Conservation (phyloP, 2,888 invertebrate genomes). For the Amphipyra berbera region DNA sequence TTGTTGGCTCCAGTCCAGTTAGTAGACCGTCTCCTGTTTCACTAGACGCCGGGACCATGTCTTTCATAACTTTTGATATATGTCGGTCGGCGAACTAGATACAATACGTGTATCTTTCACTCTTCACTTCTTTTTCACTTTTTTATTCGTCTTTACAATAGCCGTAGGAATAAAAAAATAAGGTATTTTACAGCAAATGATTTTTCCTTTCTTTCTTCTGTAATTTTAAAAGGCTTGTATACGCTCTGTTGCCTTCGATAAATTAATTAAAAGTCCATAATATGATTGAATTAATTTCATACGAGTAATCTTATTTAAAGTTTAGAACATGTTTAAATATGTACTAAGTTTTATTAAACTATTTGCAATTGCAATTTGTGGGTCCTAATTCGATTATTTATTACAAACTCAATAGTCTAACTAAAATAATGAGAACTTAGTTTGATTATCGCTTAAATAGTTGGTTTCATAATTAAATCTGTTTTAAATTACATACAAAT, state of each 20-base stretch:
- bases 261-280: too few species aligned
- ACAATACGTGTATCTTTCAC: constrained; percentile 38
- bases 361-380: too few species aligned
- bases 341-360: too few species aligned
- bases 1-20: constrained; percentile 69
- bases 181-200: background rate
- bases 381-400: too few species aligned
- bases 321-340: too few species aligned
- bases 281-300: too few species aligned
- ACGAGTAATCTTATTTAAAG: too few species aligned
- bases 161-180: constrained; percentile 6
- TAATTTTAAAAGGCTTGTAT: too few species aligned
- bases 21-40: constrained; percentile 63
- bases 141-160: constrained; percentile 32
- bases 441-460: background rate
- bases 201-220: background rate
- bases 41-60: constrained; percentile 46
- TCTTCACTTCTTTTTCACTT: constrained; percentile 30
- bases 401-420: too few species aligned
- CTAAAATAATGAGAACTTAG: too few species aligned
- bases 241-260: too few species aligned
- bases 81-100: constrained; percentile 59
- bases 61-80: constrained; percentile 62
- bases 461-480: background rate
- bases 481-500: background rate